Conservation (phyloP, 2,888 invertebrate genomes). For the Eristalis tenax region DNA sequence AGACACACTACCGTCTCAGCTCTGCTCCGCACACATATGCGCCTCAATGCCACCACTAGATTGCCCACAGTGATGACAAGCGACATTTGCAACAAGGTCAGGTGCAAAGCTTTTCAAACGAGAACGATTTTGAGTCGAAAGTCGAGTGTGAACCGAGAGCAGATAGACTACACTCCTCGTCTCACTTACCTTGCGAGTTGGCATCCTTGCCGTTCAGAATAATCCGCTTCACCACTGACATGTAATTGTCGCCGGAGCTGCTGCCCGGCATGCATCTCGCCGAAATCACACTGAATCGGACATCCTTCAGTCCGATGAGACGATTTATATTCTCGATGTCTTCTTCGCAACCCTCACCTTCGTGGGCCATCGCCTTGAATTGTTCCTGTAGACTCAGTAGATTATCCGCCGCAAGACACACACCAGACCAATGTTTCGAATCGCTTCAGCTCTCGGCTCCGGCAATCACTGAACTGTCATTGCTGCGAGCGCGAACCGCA, state of each 20-base stretch:
- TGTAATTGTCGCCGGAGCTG: slow-evolving; percentile 80
- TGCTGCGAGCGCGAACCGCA: slow-evolving; percentile 17
- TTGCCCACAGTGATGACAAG: neutral
- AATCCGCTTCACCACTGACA: slow-evolving; percentile 80
- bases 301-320: slow-evolving; percentile 73
- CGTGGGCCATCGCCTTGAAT: slow-evolving; percentile 63
- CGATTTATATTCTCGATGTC: slow-evolving; percentile 76
- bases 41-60: slow-evolving; percentile 31
- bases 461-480: slow-evolving; percentile 53
- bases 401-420: slow-evolving; percentile 3
- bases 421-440: neutral
- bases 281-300: slow-evolving; percentile 75
- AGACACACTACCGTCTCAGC: neutral
- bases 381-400: neutral
- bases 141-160: neutral
- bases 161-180: neutral
- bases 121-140: neutral
- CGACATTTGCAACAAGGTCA: slow-evolving; percentile 50
- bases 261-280: slow-evolving; percentile 77
- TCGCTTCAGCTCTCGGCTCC: slow-evolving; percentile 14
- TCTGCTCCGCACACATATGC: neutral
- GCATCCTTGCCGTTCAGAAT: slow-evolving; percentile 74
- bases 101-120: slow-evolving; percentile 45
- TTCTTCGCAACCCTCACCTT: slow-evolving; percentile 74
- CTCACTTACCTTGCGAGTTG: slow-evolving; percentile 72